These are phyloP conservation scores for Zaprionus camerounensis DNA, from an alignment of 1,140 invertebrate species.

Conservation along the genomic window DNA sequence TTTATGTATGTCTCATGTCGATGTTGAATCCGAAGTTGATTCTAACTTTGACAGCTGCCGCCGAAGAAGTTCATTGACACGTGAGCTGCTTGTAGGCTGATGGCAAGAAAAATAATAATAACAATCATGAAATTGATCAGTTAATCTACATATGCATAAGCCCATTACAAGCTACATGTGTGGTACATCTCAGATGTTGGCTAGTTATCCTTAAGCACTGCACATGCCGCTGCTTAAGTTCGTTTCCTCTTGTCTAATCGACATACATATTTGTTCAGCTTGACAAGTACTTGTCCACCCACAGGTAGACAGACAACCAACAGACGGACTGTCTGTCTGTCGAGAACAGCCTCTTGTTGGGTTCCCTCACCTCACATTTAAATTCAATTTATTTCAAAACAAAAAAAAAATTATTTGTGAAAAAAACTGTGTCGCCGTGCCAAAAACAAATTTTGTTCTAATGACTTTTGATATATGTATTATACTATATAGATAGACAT, in stretches of 20 bases:
- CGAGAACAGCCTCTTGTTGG: not conserved
- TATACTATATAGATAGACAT: conserved; percentile 17
- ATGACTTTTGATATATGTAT: conserved; percentile 62
- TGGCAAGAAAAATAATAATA: conserved; percentile 10
- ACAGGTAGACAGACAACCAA: conserved; percentile 24
- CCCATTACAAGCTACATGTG: not conserved
- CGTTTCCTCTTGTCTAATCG: conserved; percentile 71
- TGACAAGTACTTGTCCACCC: conserved; percentile 72
- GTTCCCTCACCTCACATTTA: conserved; percentile 63
- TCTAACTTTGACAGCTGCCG: conserved; percentile 59
- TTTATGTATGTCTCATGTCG: conserved; percentile 53
- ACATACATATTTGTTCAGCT: conserved; percentile 62
- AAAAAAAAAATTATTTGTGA: not conserved
- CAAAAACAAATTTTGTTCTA: conserved; percentile 72
- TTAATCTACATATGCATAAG: conserved; percentile 15
- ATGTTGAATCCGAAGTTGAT: conserved; percentile 27
- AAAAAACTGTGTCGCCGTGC: conserved; percentile 68
- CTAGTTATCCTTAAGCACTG: conserved; percentile 31
- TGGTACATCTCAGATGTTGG: conserved; percentile 24
- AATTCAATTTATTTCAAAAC: conserved; percentile 68
- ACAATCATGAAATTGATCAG: conserved; percentile 27
- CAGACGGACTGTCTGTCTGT: not conserved
- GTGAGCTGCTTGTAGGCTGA: conserved; percentile 33
- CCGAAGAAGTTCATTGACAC: conserved; percentile 69
- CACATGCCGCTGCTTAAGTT: conserved; percentile 22